Evolutionary conservation across 2,888 invertebrate species (phyloP).

Genomic region (Disparrhopalites patrizii): DNA sequence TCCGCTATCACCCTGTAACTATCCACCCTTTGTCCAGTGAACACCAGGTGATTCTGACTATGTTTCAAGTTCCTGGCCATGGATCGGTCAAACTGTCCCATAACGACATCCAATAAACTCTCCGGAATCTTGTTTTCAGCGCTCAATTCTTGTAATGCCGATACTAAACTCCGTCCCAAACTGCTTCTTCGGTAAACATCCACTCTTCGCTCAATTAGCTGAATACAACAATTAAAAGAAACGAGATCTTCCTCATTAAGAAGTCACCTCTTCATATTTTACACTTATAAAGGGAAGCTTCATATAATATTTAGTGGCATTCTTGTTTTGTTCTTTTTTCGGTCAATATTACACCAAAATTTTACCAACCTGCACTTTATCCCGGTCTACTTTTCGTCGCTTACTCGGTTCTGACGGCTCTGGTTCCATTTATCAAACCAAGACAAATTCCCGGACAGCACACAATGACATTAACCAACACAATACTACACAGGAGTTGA

Average conservation of each 20-base stretch:
- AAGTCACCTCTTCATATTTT: background rate
- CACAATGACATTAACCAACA: too few relatives aligned
- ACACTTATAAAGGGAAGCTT: too few relatives aligned
- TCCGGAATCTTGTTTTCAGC: background rate
- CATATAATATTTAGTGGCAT: too few relatives aligned
- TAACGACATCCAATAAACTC: background rate
- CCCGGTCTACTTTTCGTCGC: background rate
- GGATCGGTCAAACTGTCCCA: slow-evolving; percentile 12
- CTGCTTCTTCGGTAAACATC: slow-evolving; percentile 8
- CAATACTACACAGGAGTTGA: too few relatives aligned
- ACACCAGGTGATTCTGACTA: slow-evolving; percentile 6
- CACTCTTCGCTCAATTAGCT: slow-evolving; percentile 6
- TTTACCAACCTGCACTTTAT: background rate
- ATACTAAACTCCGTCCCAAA: background rate
- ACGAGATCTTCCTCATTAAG: background rate
- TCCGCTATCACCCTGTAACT: slow-evolving; percentile 9
- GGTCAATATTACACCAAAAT: too few relatives aligned
- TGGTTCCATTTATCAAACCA: too few relatives aligned
- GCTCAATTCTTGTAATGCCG: slow-evolving; percentile 3
- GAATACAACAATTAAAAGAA: background rate
- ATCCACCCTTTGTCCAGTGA: background rate
- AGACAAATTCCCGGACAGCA: too few relatives aligned
- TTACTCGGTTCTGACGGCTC: too few relatives aligned
- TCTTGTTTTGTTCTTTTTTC: too few relatives aligned
- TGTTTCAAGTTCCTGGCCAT: background rate